Evolutionary conservation across 1,140 invertebrate species (phyloP).

Genomic region (Ganaspis sp.): DNA sequence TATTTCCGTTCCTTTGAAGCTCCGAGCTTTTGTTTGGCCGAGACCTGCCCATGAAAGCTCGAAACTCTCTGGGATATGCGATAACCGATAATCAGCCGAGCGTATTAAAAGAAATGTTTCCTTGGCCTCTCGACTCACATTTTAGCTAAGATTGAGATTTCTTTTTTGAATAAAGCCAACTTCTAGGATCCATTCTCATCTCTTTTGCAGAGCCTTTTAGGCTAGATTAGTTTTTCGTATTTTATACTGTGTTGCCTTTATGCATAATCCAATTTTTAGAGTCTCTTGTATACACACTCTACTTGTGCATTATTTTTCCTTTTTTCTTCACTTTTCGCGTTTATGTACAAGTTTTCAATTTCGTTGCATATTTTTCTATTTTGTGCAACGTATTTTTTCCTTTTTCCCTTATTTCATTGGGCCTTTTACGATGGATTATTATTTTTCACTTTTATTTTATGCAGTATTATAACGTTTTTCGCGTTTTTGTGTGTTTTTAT

Average conservation of each 20-base stretch:
- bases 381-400: too few relatives aligned
- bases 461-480: too few relatives aligned
- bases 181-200: not conserved
- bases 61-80: slow-evolving; percentile 3
- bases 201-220: not conserved
- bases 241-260: not conserved
- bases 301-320: too few relatives aligned
- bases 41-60: slow-evolving; percentile 7
- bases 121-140: slow-evolving; percentile 16
- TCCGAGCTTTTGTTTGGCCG: not conserved
- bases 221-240: not conserved
- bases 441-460: too few relatives aligned
- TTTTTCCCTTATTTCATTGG: too few relatives aligned
- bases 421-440: too few relatives aligned
- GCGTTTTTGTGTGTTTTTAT: too few relatives aligned
- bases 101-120: slow-evolving; percentile 19
- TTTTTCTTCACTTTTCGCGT: too few relatives aligned
- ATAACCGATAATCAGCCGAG: slow-evolving; percentile 25
- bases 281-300: not conserved
- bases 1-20: not conserved
- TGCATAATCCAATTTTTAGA: not conserved
- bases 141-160: slow-evolving; percentile 11
- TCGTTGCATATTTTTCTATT: too few relatives aligned
- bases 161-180: slow-evolving; percentile 5
- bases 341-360: too few relatives aligned